phyloP scores from a whole-genome alignment of 2,888 invertebrate species.

The Mesorhabditis spiculigera region DNA sequence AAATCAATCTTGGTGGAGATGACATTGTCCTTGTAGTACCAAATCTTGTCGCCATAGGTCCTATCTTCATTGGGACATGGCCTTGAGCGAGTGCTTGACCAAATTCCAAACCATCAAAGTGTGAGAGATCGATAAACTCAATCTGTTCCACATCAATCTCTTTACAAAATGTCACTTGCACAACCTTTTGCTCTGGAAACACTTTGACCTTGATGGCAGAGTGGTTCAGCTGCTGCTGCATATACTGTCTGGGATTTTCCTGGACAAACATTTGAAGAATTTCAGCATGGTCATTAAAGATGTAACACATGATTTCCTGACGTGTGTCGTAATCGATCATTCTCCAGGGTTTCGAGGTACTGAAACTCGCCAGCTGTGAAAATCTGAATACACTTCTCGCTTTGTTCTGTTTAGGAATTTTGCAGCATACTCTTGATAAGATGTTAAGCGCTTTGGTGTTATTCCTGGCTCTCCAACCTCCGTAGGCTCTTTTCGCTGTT shows the following conservation, averaged over 20 bases:
- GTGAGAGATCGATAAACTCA: slow-evolving; percentile 16
- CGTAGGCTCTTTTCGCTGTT: no score
- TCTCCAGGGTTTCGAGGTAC: no score
- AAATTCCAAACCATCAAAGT: slow-evolving; percentile 14
- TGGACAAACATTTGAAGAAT: slow-evolving; percentile 15
- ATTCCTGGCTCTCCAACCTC: no score
- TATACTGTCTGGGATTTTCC: slow-evolving; percentile 21
- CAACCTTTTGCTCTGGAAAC: slow-evolving; percentile 10
- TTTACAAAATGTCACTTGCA: slow-evolving; percentile 29
- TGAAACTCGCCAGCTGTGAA: no score
- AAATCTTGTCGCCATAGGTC: slow-evolving; percentile 20
- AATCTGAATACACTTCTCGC: no score
- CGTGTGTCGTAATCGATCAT: slow-evolving; percentile 10
- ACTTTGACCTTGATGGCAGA: slow-evolving; percentile 20
- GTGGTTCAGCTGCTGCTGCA: slow-evolving; percentile 21
- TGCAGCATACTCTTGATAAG: no score
- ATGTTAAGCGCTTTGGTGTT: no score
- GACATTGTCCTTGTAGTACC: slow-evolving; percentile 15
- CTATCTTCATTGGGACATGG: slow-evolving; percentile 17
- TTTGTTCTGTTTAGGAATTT: no score
- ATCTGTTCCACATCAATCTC: slow-evolving; percentile 14
- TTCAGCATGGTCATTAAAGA: slow-evolving; percentile 17
- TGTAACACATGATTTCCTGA: slow-evolving; percentile 19
- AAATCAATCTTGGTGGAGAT: background rate
- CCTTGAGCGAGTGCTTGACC: slow-evolving; percentile 14